Evolutionary conservation across 2,113 vertebrate species (phyloP).

Genomic region (Sakesphorus luctuosus): DNA sequence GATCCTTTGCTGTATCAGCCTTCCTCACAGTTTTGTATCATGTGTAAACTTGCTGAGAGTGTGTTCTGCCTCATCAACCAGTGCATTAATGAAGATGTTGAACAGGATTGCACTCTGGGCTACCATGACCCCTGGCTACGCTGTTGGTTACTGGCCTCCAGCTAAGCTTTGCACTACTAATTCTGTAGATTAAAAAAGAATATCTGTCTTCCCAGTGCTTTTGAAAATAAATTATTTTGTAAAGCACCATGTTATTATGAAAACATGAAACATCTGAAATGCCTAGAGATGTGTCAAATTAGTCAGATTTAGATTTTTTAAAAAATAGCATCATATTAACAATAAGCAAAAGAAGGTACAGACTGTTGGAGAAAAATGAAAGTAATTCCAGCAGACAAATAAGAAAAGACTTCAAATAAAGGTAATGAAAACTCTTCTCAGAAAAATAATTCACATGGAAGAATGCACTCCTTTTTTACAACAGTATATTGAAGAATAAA

Average conservation of each 20-base stretch:
- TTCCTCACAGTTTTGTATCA: not conserved
- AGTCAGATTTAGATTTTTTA: not conserved
- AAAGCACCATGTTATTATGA: not conserved
- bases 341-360: not conserved
- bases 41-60: not conserved
- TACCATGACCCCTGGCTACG: not conserved
- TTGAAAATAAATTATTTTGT: not conserved
- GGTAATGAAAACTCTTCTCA: not conserved
- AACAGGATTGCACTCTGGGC: not conserved
- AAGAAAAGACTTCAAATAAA: conserved; percentile 8
- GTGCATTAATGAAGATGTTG: not conserved
- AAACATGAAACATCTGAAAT: not conserved
- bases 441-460: not conserved
- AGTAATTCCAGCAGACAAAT: not conserved
- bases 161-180: not conserved
- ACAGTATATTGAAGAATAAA: not conserved
- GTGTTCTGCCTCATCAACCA: not conserved
- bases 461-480: not conserved
- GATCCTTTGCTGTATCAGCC: not conserved
- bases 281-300: not conserved
- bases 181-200: not conserved
- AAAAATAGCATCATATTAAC: not conserved
- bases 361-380: not conserved
- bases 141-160: not conserved
- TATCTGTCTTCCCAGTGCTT: not conserved